Base-by-base conservation (phyloP, 2,113 vertebrate species). In the Apistogramma diplotaenia region DNA sequence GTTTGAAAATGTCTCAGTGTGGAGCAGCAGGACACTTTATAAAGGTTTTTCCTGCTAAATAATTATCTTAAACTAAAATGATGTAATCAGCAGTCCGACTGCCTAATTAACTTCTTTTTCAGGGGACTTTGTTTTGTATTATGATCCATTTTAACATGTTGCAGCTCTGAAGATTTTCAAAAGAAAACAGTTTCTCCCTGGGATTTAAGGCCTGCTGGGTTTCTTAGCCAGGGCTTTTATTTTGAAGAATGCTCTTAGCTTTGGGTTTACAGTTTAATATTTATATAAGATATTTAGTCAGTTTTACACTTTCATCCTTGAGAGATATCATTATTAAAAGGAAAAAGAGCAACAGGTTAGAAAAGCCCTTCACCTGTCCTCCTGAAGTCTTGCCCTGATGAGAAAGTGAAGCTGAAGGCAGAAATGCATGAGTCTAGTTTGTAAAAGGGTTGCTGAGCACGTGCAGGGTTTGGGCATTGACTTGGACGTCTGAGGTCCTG, bases 211-310 rank as follows among this genome's bases (percentile, higher is more conserved):
- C 3, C 40, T 46, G 23, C 37, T 43, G 1, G 40, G 1, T 46
- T 49, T 27, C 61, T 67, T 18, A 27, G 27, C 18, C 8, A 0
- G 61, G 61, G 21, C 61, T 67, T 46, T 67, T 67, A 67, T 46
- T 67, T 67, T 67, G 37, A 43, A 27, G 37, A 2, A 46, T 3
- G 0, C 8, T 19, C 13, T 27, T 0, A 6, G 1, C 18, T 46
- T 27, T 46, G 5, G 15, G 18, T 18, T 40, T 40, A 40, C 11
- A 40, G 37, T 40, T 33, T 33, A 33, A 33, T 8, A 9, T 35
- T 35, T 35, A 9, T 35, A 35, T 35, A 35, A 35, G 9, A 35
- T 35, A 3, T 35, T 31, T 31, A n/a, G n/a, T n/a, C n/a, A n/a
- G n/a, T n/a, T n/a, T 43, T 43, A 43, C 40, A 5, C 40, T 43